Evolutionary conservation across 35 echinoderm and acorn worm genomes (phyloP).

Genomic region (Heliocidaris tuberculata): DNA sequence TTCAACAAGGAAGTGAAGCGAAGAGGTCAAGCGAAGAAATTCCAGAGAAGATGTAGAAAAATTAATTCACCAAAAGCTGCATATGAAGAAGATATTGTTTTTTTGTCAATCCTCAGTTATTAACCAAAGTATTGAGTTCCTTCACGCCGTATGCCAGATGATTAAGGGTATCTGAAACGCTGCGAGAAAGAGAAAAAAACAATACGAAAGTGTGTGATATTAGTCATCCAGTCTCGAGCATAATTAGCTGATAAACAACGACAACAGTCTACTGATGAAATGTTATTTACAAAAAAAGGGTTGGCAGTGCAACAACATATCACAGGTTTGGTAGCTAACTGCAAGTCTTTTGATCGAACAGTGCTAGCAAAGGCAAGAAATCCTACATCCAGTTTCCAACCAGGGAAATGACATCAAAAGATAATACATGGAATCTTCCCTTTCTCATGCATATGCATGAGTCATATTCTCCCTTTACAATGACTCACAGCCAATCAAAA

Average conservation of each 20-base stretch:
- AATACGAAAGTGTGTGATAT: slow-evolving; percentile 14
- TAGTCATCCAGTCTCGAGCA: slow-evolving; percentile 42
- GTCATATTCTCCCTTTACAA: neutral
- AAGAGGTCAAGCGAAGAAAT: neutral
- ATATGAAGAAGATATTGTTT: neutral
- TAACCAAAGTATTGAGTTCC: slow-evolving; percentile 23
- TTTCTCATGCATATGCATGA: slow-evolving; percentile 33
- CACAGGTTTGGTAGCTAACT: neutral
- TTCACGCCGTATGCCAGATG: neutral
- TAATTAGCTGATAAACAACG: slow-evolving; percentile 46
- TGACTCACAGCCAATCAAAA: slow-evolving; percentile 47
- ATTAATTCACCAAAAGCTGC: neutral
- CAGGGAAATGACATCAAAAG: neutral
- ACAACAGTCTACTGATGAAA: slow-evolving; percentile 25
- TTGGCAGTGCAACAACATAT: neutral
- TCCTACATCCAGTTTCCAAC: neutral
- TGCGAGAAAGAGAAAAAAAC: slow-evolving; percentile 2
- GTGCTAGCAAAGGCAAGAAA: neutral
- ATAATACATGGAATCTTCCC: slow-evolving; percentile 5
- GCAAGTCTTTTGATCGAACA: neutral
- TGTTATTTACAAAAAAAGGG: slow-evolving; percentile 38
- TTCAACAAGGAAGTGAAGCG: neutral
- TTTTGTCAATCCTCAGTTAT: neutral
- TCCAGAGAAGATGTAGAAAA: slow-evolving; percentile 6
- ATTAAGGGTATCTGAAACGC: neutral